phyloP scores from a whole-genome alignment of 2,113 vertebrate species.

The Mormyrus lacerda region DNA sequence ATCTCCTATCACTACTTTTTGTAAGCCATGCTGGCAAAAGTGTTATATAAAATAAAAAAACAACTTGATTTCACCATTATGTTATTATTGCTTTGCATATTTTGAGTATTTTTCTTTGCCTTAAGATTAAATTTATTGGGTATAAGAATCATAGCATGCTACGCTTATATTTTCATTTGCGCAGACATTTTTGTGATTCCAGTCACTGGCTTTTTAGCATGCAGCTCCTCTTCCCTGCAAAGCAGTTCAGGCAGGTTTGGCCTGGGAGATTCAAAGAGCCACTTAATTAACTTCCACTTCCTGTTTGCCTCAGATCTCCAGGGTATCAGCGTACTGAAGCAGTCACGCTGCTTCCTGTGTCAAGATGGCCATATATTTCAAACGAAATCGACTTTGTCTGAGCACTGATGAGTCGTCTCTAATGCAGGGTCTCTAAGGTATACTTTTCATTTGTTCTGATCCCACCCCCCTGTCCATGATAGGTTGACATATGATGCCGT shows the following conservation, averaged over 20 bases:
- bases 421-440: background rate
- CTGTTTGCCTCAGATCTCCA: background rate
- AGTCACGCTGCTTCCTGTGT: background rate
- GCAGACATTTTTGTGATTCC: background rate
- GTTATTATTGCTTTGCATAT: background rate
- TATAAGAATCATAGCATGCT: background rate
- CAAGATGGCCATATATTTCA: background rate
- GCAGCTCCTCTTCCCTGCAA: background rate
- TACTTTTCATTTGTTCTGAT: background rate
- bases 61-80: background rate
- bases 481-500: background rate
- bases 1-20: background rate
- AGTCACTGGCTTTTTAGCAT: background rate
- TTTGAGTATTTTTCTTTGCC: background rate
- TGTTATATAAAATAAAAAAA: background rate
- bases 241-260: background rate
- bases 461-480: background rate
- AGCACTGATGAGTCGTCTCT: background rate
- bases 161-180: background rate
- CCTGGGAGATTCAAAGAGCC: background rate
- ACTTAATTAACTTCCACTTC: background rate
- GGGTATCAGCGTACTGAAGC: background rate
- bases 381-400: background rate
- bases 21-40: background rate
- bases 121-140: background rate